A percentile compares a stretch with the other conserved stretches of the same genome.
phyloP scores from a whole-genome alignment of 2,113 vertebrate genomes.

The Neodon shergylaensis region DNA sequence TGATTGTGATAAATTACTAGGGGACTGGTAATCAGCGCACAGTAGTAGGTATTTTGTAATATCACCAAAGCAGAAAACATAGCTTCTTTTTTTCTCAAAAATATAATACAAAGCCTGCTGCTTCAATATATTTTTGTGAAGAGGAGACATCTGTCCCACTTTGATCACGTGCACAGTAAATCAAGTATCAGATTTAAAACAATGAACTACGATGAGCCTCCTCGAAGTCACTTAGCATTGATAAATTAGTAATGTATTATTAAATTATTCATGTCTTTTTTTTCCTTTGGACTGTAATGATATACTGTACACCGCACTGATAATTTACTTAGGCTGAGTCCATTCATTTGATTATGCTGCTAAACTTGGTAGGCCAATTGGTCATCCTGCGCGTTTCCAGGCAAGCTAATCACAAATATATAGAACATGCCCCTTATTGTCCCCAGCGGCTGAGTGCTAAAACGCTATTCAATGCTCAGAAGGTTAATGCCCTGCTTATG shows the following conservation, averaged over 20 bases:
- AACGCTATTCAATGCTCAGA: constrained; percentile 93
- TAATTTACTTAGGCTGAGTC: constrained; percentile 93
- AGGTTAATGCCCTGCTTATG: constrained; percentile 94
- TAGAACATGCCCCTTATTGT: constrained; percentile 92
- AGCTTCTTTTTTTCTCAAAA: constrained; percentile 62
- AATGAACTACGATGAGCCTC: constrained; percentile 87
- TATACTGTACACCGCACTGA: constrained; percentile 90
- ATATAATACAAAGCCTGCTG: constrained; percentile 47
- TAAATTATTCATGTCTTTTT: constrained; percentile 91
- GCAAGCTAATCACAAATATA: constrained; percentile 93
- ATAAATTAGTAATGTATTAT: constrained; percentile 91
- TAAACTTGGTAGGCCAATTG: constrained; percentile 92
- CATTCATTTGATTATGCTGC: constrained; percentile 93
- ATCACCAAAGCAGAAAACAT: constrained; percentile 71
- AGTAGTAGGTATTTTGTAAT: constrained; percentile 75
- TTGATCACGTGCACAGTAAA: constrained; percentile 85
- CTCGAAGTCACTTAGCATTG: constrained; percentile 88
- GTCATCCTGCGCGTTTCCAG: constrained; percentile 92
- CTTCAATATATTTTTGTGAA: constrained; percentile 80
- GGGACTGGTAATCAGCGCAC: constrained; percentile 75
- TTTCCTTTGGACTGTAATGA: constrained; percentile 87
- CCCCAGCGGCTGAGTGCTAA: constrained; percentile 93
- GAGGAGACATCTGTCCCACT: constrained; percentile 84
- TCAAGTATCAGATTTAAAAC: constrained; percentile 90
- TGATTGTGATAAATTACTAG: constrained; percentile 78